These are phyloP conservation scores for Matsumurasca onukii DNA, from an alignment of 1,140 invertebrate genomes.

Conservation along the genomic window DNA sequence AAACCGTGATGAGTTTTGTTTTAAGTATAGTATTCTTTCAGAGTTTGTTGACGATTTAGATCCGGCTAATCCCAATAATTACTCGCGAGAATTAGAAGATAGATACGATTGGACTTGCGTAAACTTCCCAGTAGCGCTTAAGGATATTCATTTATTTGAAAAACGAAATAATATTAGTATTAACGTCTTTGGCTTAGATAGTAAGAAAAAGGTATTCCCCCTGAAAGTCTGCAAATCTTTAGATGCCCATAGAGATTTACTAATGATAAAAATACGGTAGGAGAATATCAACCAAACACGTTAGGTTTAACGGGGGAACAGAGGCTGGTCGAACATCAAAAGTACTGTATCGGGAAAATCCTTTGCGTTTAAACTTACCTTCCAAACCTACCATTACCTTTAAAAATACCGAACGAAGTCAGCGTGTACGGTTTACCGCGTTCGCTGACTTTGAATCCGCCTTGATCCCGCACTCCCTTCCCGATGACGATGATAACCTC, in stretches of 20 bases:
- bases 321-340: neutral
- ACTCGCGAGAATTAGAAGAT: neutral
- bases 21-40: neutral
- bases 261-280: neutral
- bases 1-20: neutral
- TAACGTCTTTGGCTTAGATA: neutral
- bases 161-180: neutral
- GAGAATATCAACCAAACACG: neutral
- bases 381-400: too few relatives aligned
- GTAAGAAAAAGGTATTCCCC: neutral
- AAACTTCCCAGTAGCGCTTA: neutral
- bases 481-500: neutral
- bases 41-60: neutral
- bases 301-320: neutral
- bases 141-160: too few relatives aligned
- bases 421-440: too few relatives aligned
- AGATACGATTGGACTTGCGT: neutral
- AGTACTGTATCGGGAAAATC: neutral
- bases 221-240: neutral
- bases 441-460: too few relatives aligned
- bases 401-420: too few relatives aligned
- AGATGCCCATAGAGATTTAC: neutral
- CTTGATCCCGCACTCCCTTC: neutral
- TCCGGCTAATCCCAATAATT: neutral
- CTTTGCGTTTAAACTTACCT: neutral